Base-by-base conservation (phyloP, 1,140 invertebrate species). In the Drosophila littoralis region DNA sequence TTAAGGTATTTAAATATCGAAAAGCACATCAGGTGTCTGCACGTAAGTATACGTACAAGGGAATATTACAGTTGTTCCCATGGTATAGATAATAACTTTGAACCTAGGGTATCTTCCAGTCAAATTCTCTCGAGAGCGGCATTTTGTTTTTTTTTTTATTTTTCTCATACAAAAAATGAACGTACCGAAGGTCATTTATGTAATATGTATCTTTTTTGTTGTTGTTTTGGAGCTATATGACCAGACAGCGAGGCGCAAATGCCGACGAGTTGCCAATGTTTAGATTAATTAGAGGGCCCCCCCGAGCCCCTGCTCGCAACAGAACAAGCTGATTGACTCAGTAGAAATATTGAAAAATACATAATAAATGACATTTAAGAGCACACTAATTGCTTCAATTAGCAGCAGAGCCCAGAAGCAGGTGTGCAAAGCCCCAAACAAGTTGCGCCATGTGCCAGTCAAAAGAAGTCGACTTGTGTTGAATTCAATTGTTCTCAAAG, bases 351-450 rank as follows among this genome's bases (percentile, higher is more conserved):
- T 60, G 55, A 55, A 55, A 66, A 71, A 81, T 12, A 15, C 12
- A 59, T 36, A 48, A 51, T 69, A 79, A 68, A 81, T 72, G 64
- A 59, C 69, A 84, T 69, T 84, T 85, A 67, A 78, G 75, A 84
- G 63, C 68, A 69, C 63, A 86, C 81, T 79, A 86, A 85, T 85
- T 85, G 81, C 83, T 67, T 81, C 83, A 85, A 86, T 85, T 86
- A 86, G 78, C 48, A 59, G 48, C 60, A 51, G 43, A 50, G 17
- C 42, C 33, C 50, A 40, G 28, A 13, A 70, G 61, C 82, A 85
- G 83, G 82, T 85, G 82, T 88, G 64, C 81, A 58, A 73, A 78
- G 6, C 59, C 43, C 50, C 81, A 67, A 81, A 79, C 85, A 68
- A 81, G 82, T 86, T 81, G 77, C 74, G 77, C 81, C 82, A 82